Conservation (phyloP, 2,797 vertebrate species). For the Botia almorhae region DNA sequence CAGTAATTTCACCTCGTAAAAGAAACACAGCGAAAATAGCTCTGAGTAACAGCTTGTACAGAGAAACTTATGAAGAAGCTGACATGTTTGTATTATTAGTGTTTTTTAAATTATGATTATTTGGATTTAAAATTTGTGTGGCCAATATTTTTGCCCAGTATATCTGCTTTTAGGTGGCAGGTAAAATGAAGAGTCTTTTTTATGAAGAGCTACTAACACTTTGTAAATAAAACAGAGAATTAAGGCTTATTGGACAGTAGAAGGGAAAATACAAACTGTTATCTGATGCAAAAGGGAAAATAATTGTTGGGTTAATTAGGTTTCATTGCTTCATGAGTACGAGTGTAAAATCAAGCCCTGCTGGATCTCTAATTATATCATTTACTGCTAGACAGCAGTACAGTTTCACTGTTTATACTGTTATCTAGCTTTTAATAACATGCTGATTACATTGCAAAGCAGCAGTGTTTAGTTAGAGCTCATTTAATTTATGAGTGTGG, state of each 20-base stretch:
- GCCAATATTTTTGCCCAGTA: not conserved
- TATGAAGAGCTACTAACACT: not conserved
- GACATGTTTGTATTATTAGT: not conserved
- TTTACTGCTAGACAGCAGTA: constrained; percentile 4
- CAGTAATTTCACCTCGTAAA: constrained; percentile 41
- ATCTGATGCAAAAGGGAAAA: constrained; percentile 14
- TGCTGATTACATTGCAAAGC: constrained; percentile 5
- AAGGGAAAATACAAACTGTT: not conserved
- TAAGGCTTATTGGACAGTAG: not conserved
- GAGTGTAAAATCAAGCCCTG: constrained; percentile 32
- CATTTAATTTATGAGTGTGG: no score
- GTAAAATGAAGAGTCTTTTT: not conserved
- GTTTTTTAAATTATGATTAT: no score
- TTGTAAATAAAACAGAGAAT: not conserved
- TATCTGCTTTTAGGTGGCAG: not conserved
- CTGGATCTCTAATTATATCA: constrained; percentile 19
- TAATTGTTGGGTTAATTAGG: constrained; percentile 27
- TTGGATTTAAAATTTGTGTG: not conserved
- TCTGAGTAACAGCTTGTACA: constrained; percentile 1
- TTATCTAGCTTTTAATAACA: constrained; percentile 2
- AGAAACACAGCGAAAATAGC: constrained; percentile 48
- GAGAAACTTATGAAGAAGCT: not conserved
- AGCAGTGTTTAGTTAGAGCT: constrained; percentile 4
- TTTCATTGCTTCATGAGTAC: constrained; percentile 6
- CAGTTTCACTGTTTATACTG: constrained; percentile 28